Evolutionary conservation across 2,797 vertebrate genomes (phyloP).

Genomic region (Scolopax bukidnonensis): DNA sequence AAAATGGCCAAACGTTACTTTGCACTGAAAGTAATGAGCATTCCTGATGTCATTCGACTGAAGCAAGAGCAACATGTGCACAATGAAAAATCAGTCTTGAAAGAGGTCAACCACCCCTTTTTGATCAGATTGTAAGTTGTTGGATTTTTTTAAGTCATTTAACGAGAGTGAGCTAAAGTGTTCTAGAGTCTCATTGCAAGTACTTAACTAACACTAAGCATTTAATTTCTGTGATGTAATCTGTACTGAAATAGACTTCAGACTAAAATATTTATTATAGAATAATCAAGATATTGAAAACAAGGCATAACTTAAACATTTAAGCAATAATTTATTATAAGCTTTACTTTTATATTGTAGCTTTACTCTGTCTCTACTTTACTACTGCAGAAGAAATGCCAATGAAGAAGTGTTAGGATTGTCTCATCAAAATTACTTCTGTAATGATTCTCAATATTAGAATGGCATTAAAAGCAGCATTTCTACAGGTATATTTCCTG

Average conservation of each 20-base stretch:
- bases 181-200: neutral
- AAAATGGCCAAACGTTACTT: conserved; percentile 83
- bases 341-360: neutral
- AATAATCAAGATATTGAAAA: neutral
- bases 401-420: neutral
- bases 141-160: neutral
- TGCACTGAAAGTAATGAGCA: conserved; percentile 95
- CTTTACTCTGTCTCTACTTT: neutral
- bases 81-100: conserved; percentile 93
- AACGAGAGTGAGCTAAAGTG: neutral
- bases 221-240: neutral
- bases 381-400: neutral
- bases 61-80: conserved; percentile 96
- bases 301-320: neutral
- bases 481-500: neutral
- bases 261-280: neutral
- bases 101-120: conserved; percentile 91
- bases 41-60: conserved; percentile 91
- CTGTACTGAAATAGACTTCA: neutral
- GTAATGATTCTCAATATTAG: neutral
- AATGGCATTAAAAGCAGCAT: neutral
- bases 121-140: conserved; percentile 90
- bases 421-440: neutral
- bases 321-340: neutral
- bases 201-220: neutral